Evolutionary conservation across 2,113 vertebrate species (phyloP).

Genomic region (Pedionomus torquatus): DNA sequence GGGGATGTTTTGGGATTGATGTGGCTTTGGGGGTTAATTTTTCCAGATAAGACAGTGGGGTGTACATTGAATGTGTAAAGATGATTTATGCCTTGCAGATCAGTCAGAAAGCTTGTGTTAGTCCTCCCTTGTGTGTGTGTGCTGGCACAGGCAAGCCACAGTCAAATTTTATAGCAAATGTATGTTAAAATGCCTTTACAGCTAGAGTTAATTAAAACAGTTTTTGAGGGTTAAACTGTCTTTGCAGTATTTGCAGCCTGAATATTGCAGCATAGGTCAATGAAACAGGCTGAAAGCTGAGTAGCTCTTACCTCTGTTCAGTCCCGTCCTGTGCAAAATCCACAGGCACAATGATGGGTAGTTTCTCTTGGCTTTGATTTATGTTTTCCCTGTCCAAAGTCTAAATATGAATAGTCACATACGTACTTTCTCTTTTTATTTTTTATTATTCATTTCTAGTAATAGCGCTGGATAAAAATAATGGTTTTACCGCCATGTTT

Average conservation of each 20-base stretch:
- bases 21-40: not conserved
- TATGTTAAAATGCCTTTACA: not conserved
- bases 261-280: not conserved
- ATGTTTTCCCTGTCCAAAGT: not conserved
- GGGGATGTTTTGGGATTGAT: not conserved
- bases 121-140: not conserved
- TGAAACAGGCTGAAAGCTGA: not conserved
- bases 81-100: slow-evolving; percentile 47
- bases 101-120: not conserved
- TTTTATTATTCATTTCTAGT: not conserved
- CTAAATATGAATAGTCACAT: accelerated
- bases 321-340: not conserved
- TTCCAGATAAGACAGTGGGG: slow-evolving; percentile 37
- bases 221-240: not conserved
- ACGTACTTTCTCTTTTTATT: not conserved
- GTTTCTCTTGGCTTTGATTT: not conserved
- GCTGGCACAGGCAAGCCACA: not conserved
- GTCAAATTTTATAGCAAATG: not conserved
- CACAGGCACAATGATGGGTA: not conserved
- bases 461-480: accelerated
- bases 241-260: not conserved
- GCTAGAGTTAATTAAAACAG: not conserved
- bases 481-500: not conserved
- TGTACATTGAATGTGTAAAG: not conserved
- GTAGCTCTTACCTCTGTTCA: not conserved